Evolutionary conservation across 2,113 vertebrate genomes (phyloP).

Genomic region (Pholis gunnellus): DNA sequence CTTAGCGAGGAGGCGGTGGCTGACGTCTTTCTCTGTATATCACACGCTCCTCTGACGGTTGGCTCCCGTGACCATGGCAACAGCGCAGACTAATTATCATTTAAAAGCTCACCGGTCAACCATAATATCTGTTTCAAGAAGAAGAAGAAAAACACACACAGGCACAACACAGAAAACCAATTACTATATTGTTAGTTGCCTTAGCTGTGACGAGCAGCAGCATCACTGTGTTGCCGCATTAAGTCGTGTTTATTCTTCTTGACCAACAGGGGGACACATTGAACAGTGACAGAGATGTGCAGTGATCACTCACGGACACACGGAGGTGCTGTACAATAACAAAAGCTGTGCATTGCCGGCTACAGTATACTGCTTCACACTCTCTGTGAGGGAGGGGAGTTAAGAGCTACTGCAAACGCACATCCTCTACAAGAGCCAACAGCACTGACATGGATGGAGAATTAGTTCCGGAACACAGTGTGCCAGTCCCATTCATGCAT

Average conservation of each 20-base stretch:
- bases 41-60: slow-evolving; percentile 37
- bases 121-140: slow-evolving; percentile 36
- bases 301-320: slow-evolving; percentile 51
- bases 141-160: slow-evolving; percentile 4
- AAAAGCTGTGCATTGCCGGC: slow-evolving; percentile 3
- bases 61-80: slow-evolving; percentile 77
- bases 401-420: slow-evolving; percentile 2
- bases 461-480: neutral
- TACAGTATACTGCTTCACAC: neutral
- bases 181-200: slow-evolving; percentile 15
- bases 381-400: neutral
- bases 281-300: slow-evolving; percentile 32
- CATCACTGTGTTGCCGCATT: slow-evolving; percentile 23
- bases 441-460: neutral
- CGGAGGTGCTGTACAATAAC: slow-evolving; percentile 60
- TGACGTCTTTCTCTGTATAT: slow-evolving; percentile 17
- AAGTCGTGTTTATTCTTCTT: neutral
- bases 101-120: slow-evolving; percentile 55
- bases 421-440: neutral
- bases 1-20: slow-evolving; percentile 36
- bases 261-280: slow-evolving; percentile 54
- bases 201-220: slow-evolving; percentile 19
- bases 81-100: slow-evolving; percentile 71
- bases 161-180: slow-evolving; percentile 27
- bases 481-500: neutral